phyloP scores from a whole-genome alignment of 2,113 vertebrate species.

The Larimichthys polyactis region DNA sequence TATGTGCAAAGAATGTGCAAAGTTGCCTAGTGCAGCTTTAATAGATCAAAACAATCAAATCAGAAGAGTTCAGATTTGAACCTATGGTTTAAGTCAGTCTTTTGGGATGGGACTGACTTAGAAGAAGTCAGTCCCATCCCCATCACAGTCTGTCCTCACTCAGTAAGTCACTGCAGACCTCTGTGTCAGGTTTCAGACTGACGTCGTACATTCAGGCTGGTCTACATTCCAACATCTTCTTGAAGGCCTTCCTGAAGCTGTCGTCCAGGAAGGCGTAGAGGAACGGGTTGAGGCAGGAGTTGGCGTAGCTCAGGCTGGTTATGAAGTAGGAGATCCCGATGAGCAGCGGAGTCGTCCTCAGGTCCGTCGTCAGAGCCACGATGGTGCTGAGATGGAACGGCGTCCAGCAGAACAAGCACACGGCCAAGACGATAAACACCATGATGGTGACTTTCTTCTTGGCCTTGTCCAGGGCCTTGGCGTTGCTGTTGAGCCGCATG shows the following conservation, averaged over 20 bases:
- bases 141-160: background rate
- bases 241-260: slow-evolving; percentile 90
- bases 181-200: background rate
- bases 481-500: slow-evolving; percentile 89
- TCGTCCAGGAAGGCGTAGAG: slow-evolving; percentile 92
- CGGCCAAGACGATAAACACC: slow-evolving; percentile 91
- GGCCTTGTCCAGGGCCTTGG: slow-evolving; percentile 91
- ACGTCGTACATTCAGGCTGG: slow-evolving; percentile 74
- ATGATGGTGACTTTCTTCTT: slow-evolving; percentile 92
- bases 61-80: background rate
- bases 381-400: slow-evolving; percentile 93
- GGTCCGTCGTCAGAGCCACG: slow-evolving; percentile 90
- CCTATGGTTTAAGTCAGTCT: too few species aligned
- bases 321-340: slow-evolving; percentile 92
- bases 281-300: slow-evolving; percentile 93
- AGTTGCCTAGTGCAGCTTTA: slow-evolving; percentile 29
- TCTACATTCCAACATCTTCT: slow-evolving; percentile 87
- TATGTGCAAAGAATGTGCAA: slow-evolving; percentile 16
- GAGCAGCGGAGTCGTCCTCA: slow-evolving; percentile 88
- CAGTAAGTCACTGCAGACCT: background rate
- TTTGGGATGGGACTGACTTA: too few species aligned
- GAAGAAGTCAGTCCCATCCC: background rate
- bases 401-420: slow-evolving; percentile 93
- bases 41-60: background rate
- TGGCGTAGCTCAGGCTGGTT: slow-evolving; percentile 93